These are phyloP conservation scores for Tiaroga cobitis DNA, from an alignment of 2,797 vertebrate species.

Conservation along the genomic window DNA sequence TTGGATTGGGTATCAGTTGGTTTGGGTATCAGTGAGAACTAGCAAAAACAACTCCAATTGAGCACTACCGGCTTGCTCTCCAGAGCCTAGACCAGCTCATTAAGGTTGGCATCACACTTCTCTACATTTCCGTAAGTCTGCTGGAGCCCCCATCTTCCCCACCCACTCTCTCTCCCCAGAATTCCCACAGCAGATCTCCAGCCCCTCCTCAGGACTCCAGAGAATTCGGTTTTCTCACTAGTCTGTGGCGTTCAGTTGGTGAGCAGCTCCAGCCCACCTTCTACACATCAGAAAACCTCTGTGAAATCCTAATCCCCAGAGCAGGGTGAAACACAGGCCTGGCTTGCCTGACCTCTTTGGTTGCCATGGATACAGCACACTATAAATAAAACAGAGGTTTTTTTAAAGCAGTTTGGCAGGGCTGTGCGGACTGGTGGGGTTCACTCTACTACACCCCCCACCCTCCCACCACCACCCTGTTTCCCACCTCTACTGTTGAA, in stretches of 20 bases:
- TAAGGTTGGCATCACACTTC: conserved; percentile 65
- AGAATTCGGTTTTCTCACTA: conserved; percentile 71
- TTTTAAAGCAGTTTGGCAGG: conserved; percentile 88
- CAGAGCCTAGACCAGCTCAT: conserved; percentile 66
- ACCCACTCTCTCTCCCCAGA: conserved; percentile 65
- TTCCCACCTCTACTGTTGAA: conserved; percentile 48
- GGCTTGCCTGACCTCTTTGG: conserved; percentile 99
- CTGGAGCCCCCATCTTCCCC: conserved; percentile 56
- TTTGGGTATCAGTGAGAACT: conserved; percentile 53
- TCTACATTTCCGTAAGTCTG: conserved; percentile 57
- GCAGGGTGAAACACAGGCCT: conserved; percentile 96
- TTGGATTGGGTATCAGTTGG: conserved; percentile 48
- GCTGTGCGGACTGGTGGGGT: conserved; percentile 81
- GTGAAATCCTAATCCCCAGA: conserved; percentile 97
- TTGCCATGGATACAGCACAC: conserved; percentile 99
- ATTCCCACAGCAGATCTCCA: conserved; percentile 71
- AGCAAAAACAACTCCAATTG: conserved; percentile 53
- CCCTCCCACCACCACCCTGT: conserved; percentile 41
- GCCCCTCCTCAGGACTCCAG: conserved; percentile 51
- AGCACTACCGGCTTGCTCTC: conserved; percentile 51
- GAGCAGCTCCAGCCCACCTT: conserved; percentile 82
- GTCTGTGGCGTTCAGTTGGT: conserved; percentile 71
- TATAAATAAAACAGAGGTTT: conserved; percentile 99
- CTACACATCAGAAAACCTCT: conserved; percentile 85
- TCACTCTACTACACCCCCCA: conserved; percentile 75